Evolutionary conservation across 2,113 vertebrate genomes (phyloP), one percentile per base, ranked within the genome.

Genomic region (Menidia beryllina): DNA sequence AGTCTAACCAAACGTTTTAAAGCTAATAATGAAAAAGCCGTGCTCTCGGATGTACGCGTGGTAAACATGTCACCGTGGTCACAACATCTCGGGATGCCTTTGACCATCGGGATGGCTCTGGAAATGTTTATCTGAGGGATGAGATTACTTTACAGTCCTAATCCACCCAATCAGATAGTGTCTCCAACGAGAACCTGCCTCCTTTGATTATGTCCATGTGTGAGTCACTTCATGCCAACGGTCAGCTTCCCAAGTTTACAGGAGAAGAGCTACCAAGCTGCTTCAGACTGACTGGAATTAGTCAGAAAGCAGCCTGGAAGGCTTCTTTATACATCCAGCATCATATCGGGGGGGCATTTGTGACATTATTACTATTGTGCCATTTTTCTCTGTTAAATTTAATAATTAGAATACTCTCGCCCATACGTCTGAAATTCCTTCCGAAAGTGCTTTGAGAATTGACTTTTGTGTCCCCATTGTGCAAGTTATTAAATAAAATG

Each of bases 131-230:
- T 71, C 56, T 36, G 21, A 80, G 47, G 19, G 58, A 69, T 82
- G 62, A 71, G 76, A 83, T 83, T 69, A 78, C 60, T 61, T 39
- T 64, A 56, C 12, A 14, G 20, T 39, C 21, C 38, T 63, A 73
- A 79, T 82, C 79, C 58, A 54, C 49, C 43, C 72, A 77, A 86
- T 87, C 65, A 68, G 76, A 79, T 62, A 58, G 36, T 11, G 2
- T 77, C 53, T 65, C 57, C 41, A 51, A 55, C 69, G 69, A 77
- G 50, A 84, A 69, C 66, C 60, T 0, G 11, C 43, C 39, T 9
- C 55, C 39, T 74, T 71, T 85, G 64, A 85, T 88, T 78, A 69
- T 24, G 57, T 76, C 68, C 68, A 68, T 59, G 75, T 68, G 75
- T 50, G 4, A 41, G 64, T 72, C 50, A 27, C 59, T 51, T 58